A percentile compares a stretch with the other conserved stretches of the same genome.
Evolutionary conservation across 2,113 vertebrate species (phyloP).

Genomic region (Nibea albiflora): DNA sequence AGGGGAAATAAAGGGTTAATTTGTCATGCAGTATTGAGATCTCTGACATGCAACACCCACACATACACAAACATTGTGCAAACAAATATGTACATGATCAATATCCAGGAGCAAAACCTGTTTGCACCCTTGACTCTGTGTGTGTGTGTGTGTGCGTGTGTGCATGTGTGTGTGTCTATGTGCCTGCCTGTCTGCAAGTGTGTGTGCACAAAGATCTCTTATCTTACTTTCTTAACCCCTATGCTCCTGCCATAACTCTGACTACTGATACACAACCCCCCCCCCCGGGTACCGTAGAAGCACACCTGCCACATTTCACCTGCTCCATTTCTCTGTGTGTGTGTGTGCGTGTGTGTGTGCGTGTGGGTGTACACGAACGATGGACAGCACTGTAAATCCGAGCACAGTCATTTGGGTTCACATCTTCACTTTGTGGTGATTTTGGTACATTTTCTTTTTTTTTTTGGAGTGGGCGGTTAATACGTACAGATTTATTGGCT

Average conservation of each 20-base stretch:
- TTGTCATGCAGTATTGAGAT: constrained; percentile 55
- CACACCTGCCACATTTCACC: constrained; percentile 62
- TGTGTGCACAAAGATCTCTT: constrained; percentile 32
- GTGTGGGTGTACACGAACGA: neutral
- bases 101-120: constrained; percentile 38
- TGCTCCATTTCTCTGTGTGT: constrained; percentile 17
- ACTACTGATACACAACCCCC: constrained; percentile 45
- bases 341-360: constrained; percentile 17
- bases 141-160: neutral
- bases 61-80: constrained; percentile 29
- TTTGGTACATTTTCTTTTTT: neutral
- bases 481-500: constrained; percentile 1
- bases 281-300: neutral
- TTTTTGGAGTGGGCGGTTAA: neutral
- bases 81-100: constrained; percentile 48
- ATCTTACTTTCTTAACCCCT: constrained; percentile 39
- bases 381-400: neutral
- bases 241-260: constrained; percentile 17
- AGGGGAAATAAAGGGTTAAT: constrained; percentile 77
- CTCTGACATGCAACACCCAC: constrained; percentile 56
- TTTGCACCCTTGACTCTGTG: constrained; percentile 20
- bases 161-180: neutral
- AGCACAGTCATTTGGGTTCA: neutral
- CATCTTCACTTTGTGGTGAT: neutral
- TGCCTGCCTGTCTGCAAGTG: constrained; percentile 9